Percentiles rank a stretch among this genome's conserved stretches.
Evolutionary conservation across 2,113 vertebrate genomes (phyloP).

Genomic region (Eonycteris spelaea): DNA sequence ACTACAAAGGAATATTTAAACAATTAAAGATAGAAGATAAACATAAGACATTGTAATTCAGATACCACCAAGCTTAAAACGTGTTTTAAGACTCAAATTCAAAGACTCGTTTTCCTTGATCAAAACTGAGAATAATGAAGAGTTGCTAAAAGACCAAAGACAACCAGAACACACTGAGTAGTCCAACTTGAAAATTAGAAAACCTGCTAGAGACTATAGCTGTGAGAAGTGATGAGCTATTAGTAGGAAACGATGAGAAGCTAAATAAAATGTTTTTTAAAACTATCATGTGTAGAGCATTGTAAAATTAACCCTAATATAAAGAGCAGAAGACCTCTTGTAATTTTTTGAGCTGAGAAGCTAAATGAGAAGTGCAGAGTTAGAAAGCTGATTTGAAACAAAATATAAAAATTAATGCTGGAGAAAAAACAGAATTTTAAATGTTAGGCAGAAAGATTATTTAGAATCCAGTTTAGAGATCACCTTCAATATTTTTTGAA

Average conservation of each 20-base stretch:
- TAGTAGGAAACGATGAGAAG: not conserved
- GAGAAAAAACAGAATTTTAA: not conserved
- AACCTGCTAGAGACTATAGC: not conserved
- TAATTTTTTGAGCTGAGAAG: not conserved
- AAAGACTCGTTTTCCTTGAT: not conserved
- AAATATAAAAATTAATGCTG: not conserved
- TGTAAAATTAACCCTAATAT: not conserved
- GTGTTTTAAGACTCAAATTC: not conserved
- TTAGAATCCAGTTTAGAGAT: not conserved
- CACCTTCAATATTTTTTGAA: not conserved
- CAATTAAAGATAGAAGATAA: not conserved
- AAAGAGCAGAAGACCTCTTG: not conserved
- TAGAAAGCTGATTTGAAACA: not conserved
- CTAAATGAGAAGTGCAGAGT: not conserved
- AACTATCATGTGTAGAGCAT: not conserved
- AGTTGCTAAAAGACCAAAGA: not conserved
- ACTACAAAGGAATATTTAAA: not conserved
- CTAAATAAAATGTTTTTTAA: not conserved
- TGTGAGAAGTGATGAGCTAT: not conserved
- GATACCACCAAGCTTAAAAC: not conserved
- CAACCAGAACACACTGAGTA: not conserved
- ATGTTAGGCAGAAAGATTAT: not conserved
- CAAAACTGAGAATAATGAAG: not conserved
- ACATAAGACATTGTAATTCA: not conserved
- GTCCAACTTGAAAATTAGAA: not conserved